Evolutionary conservation across 37 sponge, comb jelly and placozoan genomes (phyloP).

Genomic region (Ephydatia muelleri): DNA sequence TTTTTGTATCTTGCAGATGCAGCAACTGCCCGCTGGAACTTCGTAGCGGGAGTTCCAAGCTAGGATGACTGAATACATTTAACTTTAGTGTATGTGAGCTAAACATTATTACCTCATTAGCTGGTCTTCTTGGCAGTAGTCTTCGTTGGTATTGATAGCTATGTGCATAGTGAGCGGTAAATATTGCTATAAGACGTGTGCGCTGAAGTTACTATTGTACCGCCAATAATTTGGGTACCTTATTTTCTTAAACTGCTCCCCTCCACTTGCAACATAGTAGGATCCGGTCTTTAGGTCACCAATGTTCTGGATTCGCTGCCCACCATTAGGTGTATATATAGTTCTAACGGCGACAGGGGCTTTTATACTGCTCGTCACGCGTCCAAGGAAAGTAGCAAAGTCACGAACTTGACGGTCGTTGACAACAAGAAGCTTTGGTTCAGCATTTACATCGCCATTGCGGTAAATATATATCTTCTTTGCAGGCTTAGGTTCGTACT

Average conservation of each 20-base stretch:
- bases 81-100: neutral
- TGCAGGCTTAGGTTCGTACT: conserved; percentile 54
- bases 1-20: conserved; percentile 58
- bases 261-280: conserved; percentile 89
- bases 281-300: conserved; percentile 55
- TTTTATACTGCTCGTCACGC: conserved; percentile 74
- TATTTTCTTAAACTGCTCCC: conserved; percentile 73
- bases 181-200: no score
- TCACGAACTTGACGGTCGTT: conserved; percentile 78
- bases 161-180: neutral
- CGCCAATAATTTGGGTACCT: conserved; percentile 27
- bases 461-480: conserved; percentile 63
- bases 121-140: conserved; percentile 20
- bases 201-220: no score
- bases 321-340: conserved; percentile 79
- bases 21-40: conserved; percentile 18
- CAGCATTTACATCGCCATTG: conserved; percentile 46
- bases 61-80: neutral
- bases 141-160: conserved; percentile 32
- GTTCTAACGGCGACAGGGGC: conserved; percentile 84
- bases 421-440: conserved; percentile 66
- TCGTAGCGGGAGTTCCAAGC: neutral
- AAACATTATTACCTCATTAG: conserved; percentile 2
- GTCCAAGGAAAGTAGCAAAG: conserved; percentile 71
- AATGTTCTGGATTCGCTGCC: conserved; percentile 58